Conservation (phyloP, 2,113 vertebrate species). For the Oncorhynchus kisutch region DNA sequence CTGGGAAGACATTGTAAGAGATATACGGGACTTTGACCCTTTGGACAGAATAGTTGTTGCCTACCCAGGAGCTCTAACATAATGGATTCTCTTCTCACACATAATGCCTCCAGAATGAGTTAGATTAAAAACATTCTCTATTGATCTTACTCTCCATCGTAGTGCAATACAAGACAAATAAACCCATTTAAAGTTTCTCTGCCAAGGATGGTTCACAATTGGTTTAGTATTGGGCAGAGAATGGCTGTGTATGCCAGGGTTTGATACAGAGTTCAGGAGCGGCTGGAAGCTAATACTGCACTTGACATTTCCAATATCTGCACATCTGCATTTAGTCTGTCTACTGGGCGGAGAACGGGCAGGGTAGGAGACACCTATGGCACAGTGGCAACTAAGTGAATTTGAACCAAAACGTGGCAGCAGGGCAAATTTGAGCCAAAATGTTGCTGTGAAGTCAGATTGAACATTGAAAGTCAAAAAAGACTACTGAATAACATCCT, state of each 20-base stretch:
- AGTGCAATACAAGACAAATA: constrained; percentile 54
- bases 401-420: neutral
- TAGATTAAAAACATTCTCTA: constrained; percentile 63
- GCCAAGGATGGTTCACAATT: constrained; percentile 62
- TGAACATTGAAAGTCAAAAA: neutral
- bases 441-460: neutral
- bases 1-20: too few species aligned
- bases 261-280: constrained; percentile 34
- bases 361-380: neutral
- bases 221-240: constrained; percentile 55
- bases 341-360: neutral
- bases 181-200: constrained; percentile 66
- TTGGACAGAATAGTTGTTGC: too few species aligned
- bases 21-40: too few species aligned
- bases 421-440: neutral
- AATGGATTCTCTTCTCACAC: too few species aligned
- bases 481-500: neutral
- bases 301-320: constrained; percentile 47
- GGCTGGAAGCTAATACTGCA: constrained; percentile 14
- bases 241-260: constrained; percentile 50
- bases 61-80: too few species aligned
- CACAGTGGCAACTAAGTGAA: neutral
- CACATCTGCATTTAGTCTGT: constrained; percentile 21
- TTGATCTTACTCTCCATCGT: constrained; percentile 51
- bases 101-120: constrained; percentile 17